These are phyloP conservation scores for Scortum barcoo DNA, from an alignment of 2,113 vertebrate species.

Conservation along the genomic window DNA sequence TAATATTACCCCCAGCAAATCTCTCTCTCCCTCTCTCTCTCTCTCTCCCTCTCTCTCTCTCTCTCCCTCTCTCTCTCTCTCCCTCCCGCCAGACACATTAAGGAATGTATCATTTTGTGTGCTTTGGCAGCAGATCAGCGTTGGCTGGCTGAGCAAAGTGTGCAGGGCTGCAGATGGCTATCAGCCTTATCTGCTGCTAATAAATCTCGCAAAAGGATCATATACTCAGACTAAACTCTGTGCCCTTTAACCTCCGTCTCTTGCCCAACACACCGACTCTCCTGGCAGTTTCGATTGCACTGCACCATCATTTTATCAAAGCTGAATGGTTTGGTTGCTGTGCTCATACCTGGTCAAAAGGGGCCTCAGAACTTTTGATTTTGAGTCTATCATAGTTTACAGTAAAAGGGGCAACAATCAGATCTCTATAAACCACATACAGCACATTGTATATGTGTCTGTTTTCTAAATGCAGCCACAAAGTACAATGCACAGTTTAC, in stretches of 20 bases:
- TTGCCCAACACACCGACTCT: constrained; percentile 1
- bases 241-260: constrained; percentile 30
- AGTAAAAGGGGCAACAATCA: constrained; percentile 47
- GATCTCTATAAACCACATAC: constrained; percentile 46
- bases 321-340: constrained; percentile 1
- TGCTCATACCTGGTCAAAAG: constrained; percentile 15
- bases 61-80: not conserved
- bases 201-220: constrained; percentile 74
- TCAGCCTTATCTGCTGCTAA: constrained; percentile 77
- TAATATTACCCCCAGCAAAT: constrained; percentile 31
- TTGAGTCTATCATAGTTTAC: constrained; percentile 54
- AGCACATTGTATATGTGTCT: constrained; percentile 52
- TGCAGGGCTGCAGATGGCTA: constrained; percentile 77
- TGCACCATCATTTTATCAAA: constrained; percentile 40
- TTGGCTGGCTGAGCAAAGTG: constrained; percentile 60
- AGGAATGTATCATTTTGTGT: constrained; percentile 73
- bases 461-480: constrained; percentile 29
- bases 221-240: constrained; percentile 45
- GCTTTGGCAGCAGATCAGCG: constrained; percentile 71
- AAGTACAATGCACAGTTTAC: constrained; percentile 21
- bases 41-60: constrained; percentile 16
- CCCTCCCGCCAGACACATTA: constrained; percentile 61
- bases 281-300: constrained; percentile 6
- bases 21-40: not conserved
- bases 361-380: constrained; percentile 26